A percentile compares a stretch with the other conserved stretches of the same genome.
These are phyloP conservation scores for Urocitellus parryii DNA, from an alignment of 2,113 vertebrate genomes.

Conservation along the genomic window DNA sequence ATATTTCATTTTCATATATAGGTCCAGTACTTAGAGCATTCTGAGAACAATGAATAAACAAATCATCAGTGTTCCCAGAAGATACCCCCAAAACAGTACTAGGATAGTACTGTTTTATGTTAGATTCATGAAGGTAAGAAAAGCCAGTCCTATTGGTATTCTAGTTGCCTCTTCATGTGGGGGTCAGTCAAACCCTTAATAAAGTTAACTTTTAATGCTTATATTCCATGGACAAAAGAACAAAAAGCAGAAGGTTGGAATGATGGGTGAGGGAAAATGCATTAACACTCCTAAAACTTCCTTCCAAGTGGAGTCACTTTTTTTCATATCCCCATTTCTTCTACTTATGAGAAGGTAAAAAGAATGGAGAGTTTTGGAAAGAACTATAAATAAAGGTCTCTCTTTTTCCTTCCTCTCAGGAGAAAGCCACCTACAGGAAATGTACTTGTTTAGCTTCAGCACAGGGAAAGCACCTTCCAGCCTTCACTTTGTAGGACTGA, in stretches of 20 bases:
- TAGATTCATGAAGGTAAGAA: neutral
- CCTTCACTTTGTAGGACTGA: neutral
- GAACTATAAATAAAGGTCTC: neutral
- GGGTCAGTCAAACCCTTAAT: neutral
- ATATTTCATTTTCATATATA: conserved; percentile 94
- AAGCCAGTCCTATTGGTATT: neutral
- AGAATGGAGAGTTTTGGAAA: neutral
- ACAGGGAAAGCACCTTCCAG: neutral
- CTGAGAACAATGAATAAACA: neutral
- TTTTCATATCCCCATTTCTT: neutral
- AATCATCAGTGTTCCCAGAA: neutral
- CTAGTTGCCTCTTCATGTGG: neutral
- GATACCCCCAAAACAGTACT: neutral
- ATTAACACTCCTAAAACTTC: neutral
- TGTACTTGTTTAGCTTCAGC: neutral
- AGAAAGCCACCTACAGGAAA: neutral
- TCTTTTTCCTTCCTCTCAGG: neutral
- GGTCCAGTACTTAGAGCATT: conserved; percentile 89
- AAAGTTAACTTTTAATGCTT: neutral
- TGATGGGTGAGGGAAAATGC: neutral
- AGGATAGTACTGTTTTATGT: neutral
- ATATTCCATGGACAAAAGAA: neutral
- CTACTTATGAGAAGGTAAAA: neutral
- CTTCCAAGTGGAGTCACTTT: neutral
- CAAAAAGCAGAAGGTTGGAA: neutral